Percentiles rank a stretch among this genome's conserved stretches.
Conservation (phyloP, 2,888 invertebrate species). For the Parthenolecanium corni region DNA sequence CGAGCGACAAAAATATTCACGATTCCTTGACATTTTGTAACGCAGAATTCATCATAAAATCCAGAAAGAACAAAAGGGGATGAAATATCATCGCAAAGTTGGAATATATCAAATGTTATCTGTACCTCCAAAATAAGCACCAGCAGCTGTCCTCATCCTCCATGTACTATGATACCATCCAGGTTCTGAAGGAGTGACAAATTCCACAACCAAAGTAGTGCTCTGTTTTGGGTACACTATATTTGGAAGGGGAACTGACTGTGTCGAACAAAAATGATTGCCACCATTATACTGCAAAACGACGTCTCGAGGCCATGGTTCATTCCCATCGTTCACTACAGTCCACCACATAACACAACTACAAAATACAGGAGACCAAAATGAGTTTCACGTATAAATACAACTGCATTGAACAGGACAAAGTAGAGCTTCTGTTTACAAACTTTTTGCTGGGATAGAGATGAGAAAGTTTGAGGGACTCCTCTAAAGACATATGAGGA, state of each 20-base stretch:
- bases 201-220: constrained; percentile 62
- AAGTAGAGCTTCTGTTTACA: no score
- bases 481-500: constrained; percentile 63
- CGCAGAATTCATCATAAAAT: no score
- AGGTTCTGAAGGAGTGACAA: constrained; percentile 61
- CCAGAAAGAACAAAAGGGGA: no score
- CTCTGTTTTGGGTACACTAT: constrained; percentile 64
- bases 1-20: not conserved
- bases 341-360: constrained; percentile 81
- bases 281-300: constrained; percentile 64
- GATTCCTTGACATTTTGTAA: not conserved
- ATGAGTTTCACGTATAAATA: no score
- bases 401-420: no score
- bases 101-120: not conserved
- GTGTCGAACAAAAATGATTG: constrained; percentile 45
- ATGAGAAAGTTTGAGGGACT: no score
- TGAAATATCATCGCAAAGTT: no score
- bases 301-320: constrained; percentile 77
- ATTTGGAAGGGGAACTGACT: constrained; percentile 49
- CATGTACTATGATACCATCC: constrained; percentile 79
- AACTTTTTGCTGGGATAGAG: no score
- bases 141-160: constrained; percentile 75
- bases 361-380: no score
- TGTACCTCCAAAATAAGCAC: constrained; percentile 84
- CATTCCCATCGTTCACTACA: constrained; percentile 74